Percentiles rank a stretch among this genome's conserved stretches.
Conservation (phyloP, 2,797 vertebrate genomes). For the Macroramphosus scolopax region DNA sequence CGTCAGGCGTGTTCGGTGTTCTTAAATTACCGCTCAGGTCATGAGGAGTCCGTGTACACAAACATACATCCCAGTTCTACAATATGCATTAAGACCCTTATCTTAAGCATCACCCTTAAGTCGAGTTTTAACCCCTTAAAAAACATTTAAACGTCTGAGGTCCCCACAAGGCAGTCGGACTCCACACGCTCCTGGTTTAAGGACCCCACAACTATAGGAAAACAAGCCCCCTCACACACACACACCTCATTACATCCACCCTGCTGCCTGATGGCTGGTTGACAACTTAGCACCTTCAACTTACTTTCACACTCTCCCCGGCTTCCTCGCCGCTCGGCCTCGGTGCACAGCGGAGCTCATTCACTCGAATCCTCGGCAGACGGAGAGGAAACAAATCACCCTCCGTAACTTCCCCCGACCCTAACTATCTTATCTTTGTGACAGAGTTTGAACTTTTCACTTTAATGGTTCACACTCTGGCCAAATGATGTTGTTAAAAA, state of each 20-base stretch:
- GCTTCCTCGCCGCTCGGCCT: slow-evolving; percentile 57
- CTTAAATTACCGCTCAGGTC: too few relatives aligned
- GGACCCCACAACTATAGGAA: not conserved
- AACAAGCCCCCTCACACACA: slow-evolving; percentile 21
- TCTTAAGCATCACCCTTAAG: too few relatives aligned
- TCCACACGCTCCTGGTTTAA: too few relatives aligned
- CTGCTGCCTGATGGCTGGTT: slow-evolving; percentile 67
- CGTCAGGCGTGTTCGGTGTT: slow-evolving; percentile 1
- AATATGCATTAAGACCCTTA: too few relatives aligned
- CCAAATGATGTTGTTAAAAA: slow-evolving; percentile 19
- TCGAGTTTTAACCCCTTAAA: too few relatives aligned
- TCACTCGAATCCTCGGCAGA: slow-evolving; percentile 46
- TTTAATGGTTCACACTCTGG: slow-evolving; percentile 40
- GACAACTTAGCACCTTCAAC: slow-evolving; percentile 74
- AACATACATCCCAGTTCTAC: slow-evolving; percentile 6
- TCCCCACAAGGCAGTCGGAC: too few relatives aligned
- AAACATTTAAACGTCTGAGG: too few relatives aligned
- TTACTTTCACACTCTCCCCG: slow-evolving; percentile 66
- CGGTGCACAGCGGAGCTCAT: slow-evolving; percentile 40
- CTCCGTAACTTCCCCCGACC: slow-evolving; percentile 29
- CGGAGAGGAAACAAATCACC: slow-evolving; percentile 44
- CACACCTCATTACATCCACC: slow-evolving; percentile 61
- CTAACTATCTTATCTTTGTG: slow-evolving; percentile 51
- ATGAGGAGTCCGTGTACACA: not conserved
- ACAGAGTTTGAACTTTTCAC: slow-evolving; percentile 33